phyloP scores from a whole-genome alignment of 2,888 invertebrate species.

The Resseliella maxima region DNA sequence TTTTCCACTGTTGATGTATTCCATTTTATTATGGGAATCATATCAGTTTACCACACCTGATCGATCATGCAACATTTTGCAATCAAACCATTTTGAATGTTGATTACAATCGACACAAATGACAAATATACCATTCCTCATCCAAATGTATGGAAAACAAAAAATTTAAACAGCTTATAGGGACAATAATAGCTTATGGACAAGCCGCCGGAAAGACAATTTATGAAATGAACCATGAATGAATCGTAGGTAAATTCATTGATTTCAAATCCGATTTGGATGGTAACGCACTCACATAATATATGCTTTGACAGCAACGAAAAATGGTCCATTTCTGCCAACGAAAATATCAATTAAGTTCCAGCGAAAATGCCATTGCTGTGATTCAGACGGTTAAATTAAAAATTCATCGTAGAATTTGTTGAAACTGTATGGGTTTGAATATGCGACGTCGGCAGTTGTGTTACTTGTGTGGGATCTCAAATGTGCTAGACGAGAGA shows the following conservation, averaged over 20 bases:
- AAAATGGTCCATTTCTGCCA: not conserved
- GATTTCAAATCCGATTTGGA: not conserved
- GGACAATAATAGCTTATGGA: not conserved
- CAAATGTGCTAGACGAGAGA: not conserved
- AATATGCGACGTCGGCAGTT: not conserved
- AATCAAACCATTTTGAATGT: not conserved
- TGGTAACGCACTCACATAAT: not conserved
- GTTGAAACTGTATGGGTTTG: not conserved
- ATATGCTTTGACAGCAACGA: not conserved
- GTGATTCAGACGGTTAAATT: not conserved
- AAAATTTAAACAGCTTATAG: no score
- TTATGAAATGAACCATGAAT: not conserved
- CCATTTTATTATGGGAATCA: not conserved
- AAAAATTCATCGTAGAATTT: slow-evolving; percentile 5
- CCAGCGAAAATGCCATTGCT: not conserved
- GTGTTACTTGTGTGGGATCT: not conserved
- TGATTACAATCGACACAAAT: no score
- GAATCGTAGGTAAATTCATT: not conserved
- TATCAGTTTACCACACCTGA: not conserved
- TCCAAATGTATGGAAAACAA: no score
- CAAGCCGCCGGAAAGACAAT: no score
- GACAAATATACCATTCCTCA: no score
- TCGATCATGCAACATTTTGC: not conserved
- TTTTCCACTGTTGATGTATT: not conserved
- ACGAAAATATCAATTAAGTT: not conserved